Evolutionary conservation across 1,140 invertebrate genomes (phyloP).

Genomic region (Caligus rogercresseyi): DNA sequence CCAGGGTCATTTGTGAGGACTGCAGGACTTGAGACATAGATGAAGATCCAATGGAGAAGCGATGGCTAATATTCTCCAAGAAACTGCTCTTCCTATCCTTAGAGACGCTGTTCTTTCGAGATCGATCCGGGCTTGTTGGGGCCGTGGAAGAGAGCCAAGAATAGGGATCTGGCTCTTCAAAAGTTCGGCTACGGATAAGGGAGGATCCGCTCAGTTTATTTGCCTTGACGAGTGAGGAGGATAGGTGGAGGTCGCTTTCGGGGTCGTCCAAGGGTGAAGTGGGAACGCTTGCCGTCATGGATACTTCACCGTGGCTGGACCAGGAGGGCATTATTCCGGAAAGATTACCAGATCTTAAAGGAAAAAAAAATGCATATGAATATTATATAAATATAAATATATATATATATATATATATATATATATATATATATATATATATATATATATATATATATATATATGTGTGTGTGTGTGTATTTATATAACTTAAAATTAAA

Average conservation of each 20-base stretch:
- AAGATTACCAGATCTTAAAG: not conserved
- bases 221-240: not conserved
- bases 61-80: not conserved
- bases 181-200: not conserved
- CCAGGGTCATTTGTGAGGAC: not conserved
- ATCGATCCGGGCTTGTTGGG: not conserved
- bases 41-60: not conserved
- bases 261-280: not conserved
- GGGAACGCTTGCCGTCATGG: not conserved
- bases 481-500: too few species aligned
- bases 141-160: not conserved
- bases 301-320: not conserved
- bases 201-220: not conserved
- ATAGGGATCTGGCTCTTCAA: not conserved
- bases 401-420: too few species aligned
- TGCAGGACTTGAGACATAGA: not conserved
- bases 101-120: not conserved
- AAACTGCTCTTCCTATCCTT: not conserved
- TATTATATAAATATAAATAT: slow-evolving; percentile 1
- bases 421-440: too few species aligned
- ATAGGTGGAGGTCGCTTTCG: not conserved
- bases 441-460: too few species aligned
- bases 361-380: too few species aligned
- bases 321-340: not conserved
- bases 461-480: too few species aligned